phyloP scores from a whole-genome alignment of 2,113 vertebrate genomes.

The Percopsis transmontana region DNA sequence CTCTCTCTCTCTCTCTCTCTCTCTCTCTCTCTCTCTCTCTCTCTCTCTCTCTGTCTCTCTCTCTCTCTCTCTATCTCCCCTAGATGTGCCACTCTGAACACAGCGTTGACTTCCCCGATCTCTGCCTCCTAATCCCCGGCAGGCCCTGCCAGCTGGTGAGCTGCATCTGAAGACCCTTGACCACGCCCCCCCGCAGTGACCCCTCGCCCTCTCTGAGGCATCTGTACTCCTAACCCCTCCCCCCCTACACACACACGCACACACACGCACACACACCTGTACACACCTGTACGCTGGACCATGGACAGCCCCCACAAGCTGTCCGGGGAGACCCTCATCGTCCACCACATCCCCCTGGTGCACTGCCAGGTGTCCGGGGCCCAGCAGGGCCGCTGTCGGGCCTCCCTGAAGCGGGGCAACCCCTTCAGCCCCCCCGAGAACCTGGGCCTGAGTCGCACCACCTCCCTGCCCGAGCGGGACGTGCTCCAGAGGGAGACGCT shows the following conservation, averaged over 20 bases:
- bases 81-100: constrained; percentile 70
- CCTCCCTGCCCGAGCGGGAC: constrained; percentile 85
- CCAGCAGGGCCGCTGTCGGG: constrained; percentile 73
- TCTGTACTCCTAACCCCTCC: neutral
- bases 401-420: constrained; percentile 80
- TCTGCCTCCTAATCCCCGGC: constrained; percentile 51
- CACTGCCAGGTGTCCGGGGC: constrained; percentile 92
- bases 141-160: constrained; percentile 22
- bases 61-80: constrained; percentile 9
- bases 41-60: neutral
- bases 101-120: constrained; percentile 51
- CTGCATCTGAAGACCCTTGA: constrained; percentile 33
- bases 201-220: neutral
- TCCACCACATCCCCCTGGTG: constrained; percentile 97
- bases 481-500: constrained; percentile 87
- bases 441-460: constrained; percentile 82
- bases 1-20: neutral
- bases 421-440: constrained; percentile 86
- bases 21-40: neutral
- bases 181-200: neutral
- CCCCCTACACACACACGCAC: neutral
- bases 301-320: constrained; percentile 95
- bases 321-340: constrained; percentile 93
- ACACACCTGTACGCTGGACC: constrained; percentile 4
- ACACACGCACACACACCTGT: neutral